Base-by-base conservation (phyloP, 2,113 vertebrate genomes). In the Dipodomys stephensi region DNA sequence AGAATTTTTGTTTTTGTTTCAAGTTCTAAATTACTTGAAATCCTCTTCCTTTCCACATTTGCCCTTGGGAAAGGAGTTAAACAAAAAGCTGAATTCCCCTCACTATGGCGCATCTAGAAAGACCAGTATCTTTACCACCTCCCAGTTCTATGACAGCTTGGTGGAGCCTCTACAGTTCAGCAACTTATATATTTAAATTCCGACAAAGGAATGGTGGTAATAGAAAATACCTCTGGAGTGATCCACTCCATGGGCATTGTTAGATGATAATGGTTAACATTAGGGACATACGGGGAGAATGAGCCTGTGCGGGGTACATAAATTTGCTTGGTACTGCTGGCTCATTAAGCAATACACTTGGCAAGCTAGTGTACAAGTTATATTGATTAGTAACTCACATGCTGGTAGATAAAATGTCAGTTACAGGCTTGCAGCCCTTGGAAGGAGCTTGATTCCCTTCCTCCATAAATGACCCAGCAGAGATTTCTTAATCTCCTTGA, bases 291-390 rank as follows among this genome's bases (percentile, higher is more conserved):
- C 53, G 16, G 65, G 81, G 16, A 73, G 27, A 90, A 77, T 39
- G 65, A 90, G 60, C 49, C 60, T 76, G 30, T 53, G 30, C 77
- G 87, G 84, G 60, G 60, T 35, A 44, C 84, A 23, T 84, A 87
- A 91, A 87, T 84, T 86, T 83, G 15, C 60, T 20, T 94, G 87
- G 49, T 74, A 72, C 44, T 79, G 30, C 39, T 83, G 82, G 90
- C 12, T 85, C 65, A 93, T 90, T 94, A 86, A 85, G 44, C 78
- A 93, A 18, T 85, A 93, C 91, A 89, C 94, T 60, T 74, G 73
- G 87, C 64, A 92, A 71, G 83, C 91, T 87, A 64, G 57, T 81
- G 32, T 78, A 44, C 73, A 23, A 71, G 57, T 87, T 64, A 39
- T 35, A 85, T 87, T 78, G 78, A 80, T 87, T 30, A 87, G 84